Conservation (phyloP, 2,888 invertebrate species). For the Tetragnatha montana region DNA sequence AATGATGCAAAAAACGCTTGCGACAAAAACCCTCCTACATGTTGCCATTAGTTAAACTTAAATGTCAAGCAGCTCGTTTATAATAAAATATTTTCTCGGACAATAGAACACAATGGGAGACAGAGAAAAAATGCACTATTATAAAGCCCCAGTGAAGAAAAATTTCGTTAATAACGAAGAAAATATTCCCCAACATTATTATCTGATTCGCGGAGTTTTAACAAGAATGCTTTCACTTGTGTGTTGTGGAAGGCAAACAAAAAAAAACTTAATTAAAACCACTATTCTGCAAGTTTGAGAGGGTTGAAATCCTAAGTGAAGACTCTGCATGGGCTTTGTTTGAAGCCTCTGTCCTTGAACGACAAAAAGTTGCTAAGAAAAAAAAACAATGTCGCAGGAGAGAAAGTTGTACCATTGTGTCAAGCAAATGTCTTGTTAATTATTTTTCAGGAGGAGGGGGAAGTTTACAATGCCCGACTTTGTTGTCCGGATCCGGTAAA, state of each 20-base stretch:
- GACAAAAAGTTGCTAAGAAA: neutral
- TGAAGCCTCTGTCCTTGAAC: constrained; percentile 18
- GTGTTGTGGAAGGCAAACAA: neutral
- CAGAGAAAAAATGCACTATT: constrained; percentile 5
- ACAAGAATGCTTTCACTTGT: constrained; percentile 43
- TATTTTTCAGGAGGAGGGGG: neutral
- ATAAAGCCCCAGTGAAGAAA: constrained; percentile 9
- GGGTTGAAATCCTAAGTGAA: constrained; percentile 37
- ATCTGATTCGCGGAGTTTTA: constrained; percentile 55
- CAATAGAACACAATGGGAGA: constrained; percentile 30
- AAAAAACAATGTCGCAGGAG: neutral
- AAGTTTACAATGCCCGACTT: constrained; percentile 4
- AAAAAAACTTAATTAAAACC: constrained; percentile 54
- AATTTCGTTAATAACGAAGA: constrained; percentile 32
- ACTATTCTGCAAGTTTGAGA: constrained; percentile 26
- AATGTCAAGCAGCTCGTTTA: constrained; percentile 54
- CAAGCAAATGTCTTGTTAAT: constrained; percentile 1
- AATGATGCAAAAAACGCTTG: neutral
- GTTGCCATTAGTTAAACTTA: constrained; percentile 41
- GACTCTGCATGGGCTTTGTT: constrained; percentile 30
- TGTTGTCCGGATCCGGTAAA: neutral
- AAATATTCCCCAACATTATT: constrained; percentile 35
- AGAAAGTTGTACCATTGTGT: constrained; percentile 31
- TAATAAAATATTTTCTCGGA: constrained; percentile 25
- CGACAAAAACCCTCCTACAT: neutral